A percentile compares a stretch with the other conserved stretches of the same genome.
Conservation (phyloP, 2,113 vertebrate species). For the Acrocephalus kingi region DNA sequence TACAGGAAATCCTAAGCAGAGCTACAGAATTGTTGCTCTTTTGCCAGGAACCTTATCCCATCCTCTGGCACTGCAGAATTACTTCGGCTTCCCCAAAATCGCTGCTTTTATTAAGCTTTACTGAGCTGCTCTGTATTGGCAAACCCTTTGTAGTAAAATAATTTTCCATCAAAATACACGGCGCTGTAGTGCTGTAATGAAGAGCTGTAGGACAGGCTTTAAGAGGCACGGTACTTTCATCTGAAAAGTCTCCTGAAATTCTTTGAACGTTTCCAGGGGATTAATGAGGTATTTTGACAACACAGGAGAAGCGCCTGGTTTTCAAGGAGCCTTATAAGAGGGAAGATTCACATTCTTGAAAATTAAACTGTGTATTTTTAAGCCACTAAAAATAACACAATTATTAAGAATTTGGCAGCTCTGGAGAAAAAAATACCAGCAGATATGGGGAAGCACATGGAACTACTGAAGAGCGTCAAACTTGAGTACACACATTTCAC, state of each 20-base stretch:
- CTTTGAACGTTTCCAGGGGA: slow-evolving; percentile 59
- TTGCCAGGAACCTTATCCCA: not conserved
- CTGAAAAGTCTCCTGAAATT: slow-evolving; percentile 64
- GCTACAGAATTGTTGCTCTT: not conserved
- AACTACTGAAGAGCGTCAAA: slow-evolving; percentile 40
- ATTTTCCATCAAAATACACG: slow-evolving; percentile 20
- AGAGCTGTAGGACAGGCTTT: slow-evolving; percentile 57
- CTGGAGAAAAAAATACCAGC: slow-evolving; percentile 28
- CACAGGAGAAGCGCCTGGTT: slow-evolving; percentile 20
- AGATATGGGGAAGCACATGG: slow-evolving; percentile 27
- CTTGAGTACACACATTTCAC: slow-evolving; percentile 36
- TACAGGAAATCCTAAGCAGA: not conserved
- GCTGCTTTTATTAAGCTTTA: not conserved
- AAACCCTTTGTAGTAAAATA: slow-evolving; percentile 36
- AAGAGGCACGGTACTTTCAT: slow-evolving; percentile 54
- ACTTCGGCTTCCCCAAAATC: not conserved
- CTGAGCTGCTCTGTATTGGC: not conserved
- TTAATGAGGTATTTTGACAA: slow-evolving; percentile 67
- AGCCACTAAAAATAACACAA: slow-evolving; percentile 60
- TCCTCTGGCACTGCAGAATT: not conserved
- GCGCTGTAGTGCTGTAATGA: not conserved
- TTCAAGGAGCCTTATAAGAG: slow-evolving; percentile 57
- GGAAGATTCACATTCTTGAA: slow-evolving; percentile 27
- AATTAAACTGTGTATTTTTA: slow-evolving; percentile 42
- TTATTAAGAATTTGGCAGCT: slow-evolving; percentile 59